A percentile compares a stretch with the other conserved stretches of the same genome.
Evolutionary conservation across 2,888 invertebrate species (phyloP).

Genomic region (Smittia sp.): DNA sequence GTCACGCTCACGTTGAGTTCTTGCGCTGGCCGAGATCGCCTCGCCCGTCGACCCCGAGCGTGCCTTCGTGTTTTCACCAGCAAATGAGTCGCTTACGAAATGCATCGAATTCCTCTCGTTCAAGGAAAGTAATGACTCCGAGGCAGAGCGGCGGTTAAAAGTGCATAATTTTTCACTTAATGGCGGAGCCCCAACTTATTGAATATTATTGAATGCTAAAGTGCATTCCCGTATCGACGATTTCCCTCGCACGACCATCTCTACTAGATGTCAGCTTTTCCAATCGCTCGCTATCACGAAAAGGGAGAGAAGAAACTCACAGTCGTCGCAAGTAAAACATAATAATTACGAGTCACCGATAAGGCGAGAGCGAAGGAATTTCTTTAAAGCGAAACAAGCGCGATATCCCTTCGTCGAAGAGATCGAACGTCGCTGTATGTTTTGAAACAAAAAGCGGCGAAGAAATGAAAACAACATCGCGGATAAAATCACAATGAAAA

Average conservation of each 20-base stretch:
- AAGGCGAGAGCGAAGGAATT: neutral
- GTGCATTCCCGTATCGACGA: neutral
- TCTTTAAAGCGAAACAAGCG: neutral
- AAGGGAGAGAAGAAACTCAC: no score
- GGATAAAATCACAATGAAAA: constrained; percentile 39
- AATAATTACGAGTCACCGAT: constrained; percentile 10
- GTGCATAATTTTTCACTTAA: constrained; percentile 31
- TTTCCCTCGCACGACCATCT: neutral
- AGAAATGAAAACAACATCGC: constrained; percentile 29
- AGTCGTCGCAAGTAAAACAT: neutral
- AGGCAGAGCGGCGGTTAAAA: constrained; percentile 2
- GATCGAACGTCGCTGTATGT: constrained; percentile 7
- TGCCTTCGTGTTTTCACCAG: neutral
- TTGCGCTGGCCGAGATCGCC: neutral
- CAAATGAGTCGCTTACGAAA: constrained; percentile 23
- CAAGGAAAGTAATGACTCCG: constrained; percentile 11
- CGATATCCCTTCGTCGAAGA: neutral
- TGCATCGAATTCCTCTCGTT: neutral
- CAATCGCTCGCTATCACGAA: neutral
- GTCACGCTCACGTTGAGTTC: neutral
- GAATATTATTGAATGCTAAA: constrained; percentile 25
- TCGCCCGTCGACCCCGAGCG: neutral
- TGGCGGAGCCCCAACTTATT: neutral
- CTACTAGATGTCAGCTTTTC: neutral
- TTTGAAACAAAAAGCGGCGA: constrained; percentile 10